Conservation (phyloP, 1,140 invertebrate genomes). For the Dreissena polymorpha region DNA sequence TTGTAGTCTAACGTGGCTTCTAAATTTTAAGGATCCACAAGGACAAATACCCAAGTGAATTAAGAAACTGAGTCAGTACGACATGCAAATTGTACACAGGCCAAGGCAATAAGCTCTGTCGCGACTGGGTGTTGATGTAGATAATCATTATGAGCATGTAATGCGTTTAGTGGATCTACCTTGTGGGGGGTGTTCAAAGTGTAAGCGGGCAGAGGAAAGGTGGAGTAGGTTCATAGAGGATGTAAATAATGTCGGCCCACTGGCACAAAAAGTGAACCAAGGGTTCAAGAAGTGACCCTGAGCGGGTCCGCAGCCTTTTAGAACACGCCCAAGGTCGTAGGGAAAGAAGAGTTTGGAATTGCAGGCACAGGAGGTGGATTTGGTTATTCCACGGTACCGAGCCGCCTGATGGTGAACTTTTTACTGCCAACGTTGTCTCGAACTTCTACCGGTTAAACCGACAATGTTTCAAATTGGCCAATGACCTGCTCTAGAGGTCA, state of each 20-base stretch:
- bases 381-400: neutral
- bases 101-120: neutral
- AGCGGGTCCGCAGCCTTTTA: neutral
- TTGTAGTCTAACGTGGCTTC: constrained; percentile 14
- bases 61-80: neutral
- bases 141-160: neutral
- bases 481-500: constrained; percentile 5
- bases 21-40: constrained; percentile 10
- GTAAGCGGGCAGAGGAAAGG: neutral
- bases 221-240: neutral
- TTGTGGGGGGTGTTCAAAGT: constrained; percentile 30
- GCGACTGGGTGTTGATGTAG: neutral
- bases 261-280: neutral
- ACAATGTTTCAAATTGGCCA: neutral
- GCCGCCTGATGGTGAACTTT: constrained; percentile 15
- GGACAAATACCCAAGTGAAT: neutral
- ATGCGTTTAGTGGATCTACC: neutral
- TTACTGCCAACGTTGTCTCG: neutral
- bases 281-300: neutral
- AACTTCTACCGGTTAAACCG: constrained; percentile 10
- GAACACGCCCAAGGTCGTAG: neutral
- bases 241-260: constrained; percentile 2
- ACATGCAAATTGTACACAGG: neutral
- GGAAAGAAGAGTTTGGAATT: neutral
- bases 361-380: neutral